Base-by-base conservation (phyloP, 2,113 vertebrate genomes). In the Cervus canadensis region DNA sequence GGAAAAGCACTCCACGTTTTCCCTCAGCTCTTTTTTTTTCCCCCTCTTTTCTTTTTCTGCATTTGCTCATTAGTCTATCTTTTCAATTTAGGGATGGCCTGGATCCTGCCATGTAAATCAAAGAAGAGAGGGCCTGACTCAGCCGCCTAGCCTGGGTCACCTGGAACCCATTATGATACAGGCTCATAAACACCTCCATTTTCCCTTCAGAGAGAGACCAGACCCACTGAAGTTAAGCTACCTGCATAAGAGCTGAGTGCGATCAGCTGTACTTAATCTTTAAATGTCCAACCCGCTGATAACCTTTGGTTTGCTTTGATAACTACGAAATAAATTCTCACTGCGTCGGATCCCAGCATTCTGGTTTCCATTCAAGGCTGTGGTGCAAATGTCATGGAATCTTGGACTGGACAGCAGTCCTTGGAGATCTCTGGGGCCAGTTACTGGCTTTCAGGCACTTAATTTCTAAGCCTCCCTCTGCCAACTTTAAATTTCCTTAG, bases 251-350 rank as follows among this genome's bases (percentile, higher is more conserved):
- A 98, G 96, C 94, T 98, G 97, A 98, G 97, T 98, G 97, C 14
- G 89, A 98, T 98, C 98, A 98, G 97, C 97, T 98, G 98, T 98
- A 97, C 97, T 98, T 98, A 98, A 98, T 98, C 98, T 98, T 98
- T 98, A 98, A 98, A 98, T 97, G 98, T 98, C 97, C 98, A 97
- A 97, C 97, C 87, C 33, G 26, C 97, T 96, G 98, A 98, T 98
- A 98, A 98, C 98, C 98, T 98, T 98, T 98, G 98, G 96, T 98
- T 98, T 98, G 96, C 97, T 98, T 98, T 98, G 98, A 98, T 98
- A 98, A 97, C 97, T 97, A 87, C 7, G 89, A 98, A 98, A 98
- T 98, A 98, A 98, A 98, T 98, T 98, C 98, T 98, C 98, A 98
- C 98, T 97, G 98, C 96, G 84, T 89, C 33, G 96, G 98, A 93